Evolutionary conservation across 2,113 vertebrate species (phyloP).

Genomic region (Nesogale talazaci): DNA sequence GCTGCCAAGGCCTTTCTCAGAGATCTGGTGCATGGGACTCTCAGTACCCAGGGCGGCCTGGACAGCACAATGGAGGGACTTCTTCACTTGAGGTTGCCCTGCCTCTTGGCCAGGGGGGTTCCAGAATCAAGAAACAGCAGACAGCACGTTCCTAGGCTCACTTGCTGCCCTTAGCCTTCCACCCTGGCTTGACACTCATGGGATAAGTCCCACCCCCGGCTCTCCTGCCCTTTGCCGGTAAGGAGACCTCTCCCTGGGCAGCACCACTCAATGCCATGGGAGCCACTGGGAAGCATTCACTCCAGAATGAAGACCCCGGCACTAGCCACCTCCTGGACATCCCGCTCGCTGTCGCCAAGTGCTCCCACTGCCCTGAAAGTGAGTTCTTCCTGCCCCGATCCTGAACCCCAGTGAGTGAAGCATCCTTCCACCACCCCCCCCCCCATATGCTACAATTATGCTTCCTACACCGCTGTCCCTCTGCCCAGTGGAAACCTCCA

Average conservation of each 20-base stretch:
- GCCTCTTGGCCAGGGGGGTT: not conserved
- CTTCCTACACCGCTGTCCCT: not conserved
- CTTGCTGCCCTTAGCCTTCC: not conserved
- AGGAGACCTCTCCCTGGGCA: not conserved
- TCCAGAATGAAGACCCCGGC: not conserved
- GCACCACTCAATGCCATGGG: not conserved
- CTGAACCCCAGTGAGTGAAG: not conserved
- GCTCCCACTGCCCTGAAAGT: no score
- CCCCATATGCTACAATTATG: not conserved
- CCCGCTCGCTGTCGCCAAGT: not conserved
- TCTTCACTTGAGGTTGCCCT: not conserved
- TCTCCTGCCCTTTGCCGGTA: not conserved
- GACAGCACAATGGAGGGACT: not conserved
- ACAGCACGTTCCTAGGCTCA: not conserved
- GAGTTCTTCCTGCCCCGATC: not conserved
- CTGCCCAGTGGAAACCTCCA: accelerated
- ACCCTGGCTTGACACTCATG: no score
- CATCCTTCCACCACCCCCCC: no score
- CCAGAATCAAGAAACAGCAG: not conserved
- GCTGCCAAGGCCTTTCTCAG: not conserved
- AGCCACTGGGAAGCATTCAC: not conserved
- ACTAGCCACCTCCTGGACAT: not conserved
- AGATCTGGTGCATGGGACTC: accelerated
- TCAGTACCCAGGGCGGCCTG: not conserved
- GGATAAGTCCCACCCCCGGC: not conserved